These are phyloP conservation scores for Anastrepha obliqua DNA, from an alignment of 1,140 invertebrate genomes.

Conservation along the genomic window DNA sequence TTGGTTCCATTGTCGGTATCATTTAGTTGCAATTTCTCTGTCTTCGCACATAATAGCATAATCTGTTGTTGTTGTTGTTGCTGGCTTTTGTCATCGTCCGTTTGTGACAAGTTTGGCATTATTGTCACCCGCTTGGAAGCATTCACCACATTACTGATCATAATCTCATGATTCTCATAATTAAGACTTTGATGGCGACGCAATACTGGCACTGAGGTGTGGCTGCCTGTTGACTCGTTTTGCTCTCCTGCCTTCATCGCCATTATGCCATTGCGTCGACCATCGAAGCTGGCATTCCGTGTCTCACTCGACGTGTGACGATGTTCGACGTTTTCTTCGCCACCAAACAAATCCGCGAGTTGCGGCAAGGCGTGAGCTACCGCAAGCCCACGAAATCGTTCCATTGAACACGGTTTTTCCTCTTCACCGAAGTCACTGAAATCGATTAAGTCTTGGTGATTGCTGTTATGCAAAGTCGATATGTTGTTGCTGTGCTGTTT, in stretches of 20 bases:
- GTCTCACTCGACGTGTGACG: constrained; percentile 69
- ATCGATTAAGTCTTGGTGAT: constrained; percentile 68
- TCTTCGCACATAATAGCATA: constrained; percentile 55
- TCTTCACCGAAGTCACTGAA: constrained; percentile 71
- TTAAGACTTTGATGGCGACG: constrained; percentile 71
- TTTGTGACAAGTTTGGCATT: constrained; percentile 56
- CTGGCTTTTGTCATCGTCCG: constrained; percentile 58
- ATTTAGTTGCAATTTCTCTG: constrained; percentile 56
- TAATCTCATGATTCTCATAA: constrained; percentile 73
- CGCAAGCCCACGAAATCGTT: constrained; percentile 59
- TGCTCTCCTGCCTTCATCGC: constrained; percentile 58
- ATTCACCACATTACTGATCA: constrained; percentile 59
- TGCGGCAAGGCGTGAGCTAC: constrained; percentile 60
- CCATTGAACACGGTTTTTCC: constrained; percentile 57
- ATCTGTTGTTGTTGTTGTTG: constrained; percentile 58
- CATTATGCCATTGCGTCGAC: constrained; percentile 70
- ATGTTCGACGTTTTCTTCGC: constrained; percentile 64
- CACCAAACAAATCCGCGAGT: constrained; percentile 61
- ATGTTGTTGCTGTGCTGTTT: constrained; percentile 55
- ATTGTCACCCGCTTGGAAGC: constrained; percentile 56
- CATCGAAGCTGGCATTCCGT: constrained; percentile 67
- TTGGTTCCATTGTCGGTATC: constrained; percentile 58
- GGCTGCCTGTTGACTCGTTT: not conserved
- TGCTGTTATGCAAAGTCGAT: not conserved
- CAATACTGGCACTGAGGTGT: constrained; percentile 55